phyloP scores from a whole-genome alignment of 1,140 invertebrate species.

The Psix sp. region DNA sequence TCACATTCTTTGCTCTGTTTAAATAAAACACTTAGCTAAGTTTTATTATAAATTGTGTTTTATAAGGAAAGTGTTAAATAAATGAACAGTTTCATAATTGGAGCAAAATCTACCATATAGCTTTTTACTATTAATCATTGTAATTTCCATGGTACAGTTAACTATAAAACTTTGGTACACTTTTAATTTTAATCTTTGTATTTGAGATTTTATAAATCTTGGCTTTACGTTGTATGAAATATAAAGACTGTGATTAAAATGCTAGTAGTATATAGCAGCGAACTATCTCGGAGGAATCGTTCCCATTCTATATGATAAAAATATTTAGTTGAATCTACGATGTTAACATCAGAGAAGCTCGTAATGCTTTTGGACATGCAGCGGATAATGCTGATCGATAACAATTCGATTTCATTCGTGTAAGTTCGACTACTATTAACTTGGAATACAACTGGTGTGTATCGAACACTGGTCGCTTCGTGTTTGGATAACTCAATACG shows the following conservation, averaged over 20 bases:
- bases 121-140: too few species aligned
- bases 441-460: conserved; percentile 32
- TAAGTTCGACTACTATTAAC: conserved; percentile 34
- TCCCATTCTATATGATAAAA: conserved; percentile 32
- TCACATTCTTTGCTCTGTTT: too few species aligned
- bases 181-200: background rate
- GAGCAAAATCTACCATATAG: too few species aligned
- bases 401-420: conserved; percentile 51
- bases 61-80: too few species aligned
- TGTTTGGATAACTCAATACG: conserved; percentile 36
- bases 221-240: background rate
- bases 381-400: conserved; percentile 49
- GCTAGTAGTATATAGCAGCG: conserved; percentile 38
- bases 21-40: too few species aligned
- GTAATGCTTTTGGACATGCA: conserved; percentile 56
- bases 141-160: too few species aligned
- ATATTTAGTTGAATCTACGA: conserved; percentile 42
- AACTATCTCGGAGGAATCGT: conserved; percentile 30
- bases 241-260: conserved; percentile 40
- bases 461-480: conserved; percentile 15
- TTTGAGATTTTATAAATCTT: background rate
- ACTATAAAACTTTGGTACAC: too few species aligned
- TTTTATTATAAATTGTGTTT: too few species aligned
- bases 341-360: conserved; percentile 44
- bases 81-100: too few species aligned